phyloP scores from a whole-genome alignment of 1,140 invertebrate species.

The Bombus sibiricus region DNA sequence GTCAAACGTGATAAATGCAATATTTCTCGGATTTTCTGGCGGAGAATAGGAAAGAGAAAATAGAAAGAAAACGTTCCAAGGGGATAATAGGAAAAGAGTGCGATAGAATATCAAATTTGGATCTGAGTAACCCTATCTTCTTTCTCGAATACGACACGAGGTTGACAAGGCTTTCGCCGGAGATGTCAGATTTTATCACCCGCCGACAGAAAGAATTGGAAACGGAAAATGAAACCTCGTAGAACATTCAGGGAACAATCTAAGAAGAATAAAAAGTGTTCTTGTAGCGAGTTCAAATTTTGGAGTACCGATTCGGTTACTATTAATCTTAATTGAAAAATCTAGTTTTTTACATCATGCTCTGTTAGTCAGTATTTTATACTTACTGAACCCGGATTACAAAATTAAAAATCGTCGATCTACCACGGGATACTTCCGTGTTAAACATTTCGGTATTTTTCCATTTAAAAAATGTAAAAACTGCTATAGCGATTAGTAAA shows the following conservation, averaged over 20 bases:
- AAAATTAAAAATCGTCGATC: not conserved
- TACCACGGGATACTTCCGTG: not conserved
- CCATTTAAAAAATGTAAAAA: no score
- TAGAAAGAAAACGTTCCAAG: not conserved
- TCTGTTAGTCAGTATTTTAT: not conserved
- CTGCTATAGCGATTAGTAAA: no score
- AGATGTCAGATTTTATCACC: slow-evolving; percentile 16
- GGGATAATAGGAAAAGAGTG: not conserved
- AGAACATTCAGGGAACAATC: not conserved
- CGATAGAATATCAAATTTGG: slow-evolving; percentile 19
- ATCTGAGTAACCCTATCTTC: slow-evolving; percentile 9
- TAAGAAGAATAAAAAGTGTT: no score
- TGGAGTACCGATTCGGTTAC: not conserved
- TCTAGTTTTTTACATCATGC: no score
- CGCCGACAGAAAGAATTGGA: not conserved
- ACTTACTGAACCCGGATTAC: not conserved
- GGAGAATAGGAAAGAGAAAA: no score
- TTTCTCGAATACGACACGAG: not conserved
- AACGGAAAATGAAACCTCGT: not conserved
- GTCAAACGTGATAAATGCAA: not conserved
- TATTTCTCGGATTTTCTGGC: not conserved
- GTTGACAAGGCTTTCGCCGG: slow-evolving; percentile 13
- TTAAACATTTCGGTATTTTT: not conserved
- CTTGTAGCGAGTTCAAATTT: not conserved
- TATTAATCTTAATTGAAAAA: not conserved